Percentiles rank a stretch among this genome's conserved stretches.
phyloP scores from a whole-genome alignment of 2,797 vertebrate species.

The Peromyscus eremicus region DNA sequence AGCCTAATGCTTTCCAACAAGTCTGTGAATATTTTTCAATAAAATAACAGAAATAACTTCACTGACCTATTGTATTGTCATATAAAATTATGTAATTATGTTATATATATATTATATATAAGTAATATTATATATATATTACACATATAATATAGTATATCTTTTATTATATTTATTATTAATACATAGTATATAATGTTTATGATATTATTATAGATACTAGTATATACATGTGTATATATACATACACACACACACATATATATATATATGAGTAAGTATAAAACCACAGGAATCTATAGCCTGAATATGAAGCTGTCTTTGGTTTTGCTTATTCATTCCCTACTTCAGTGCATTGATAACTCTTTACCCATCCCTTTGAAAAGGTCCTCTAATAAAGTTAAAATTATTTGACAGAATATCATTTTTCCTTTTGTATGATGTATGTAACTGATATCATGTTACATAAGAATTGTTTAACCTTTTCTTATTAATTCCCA shows the following conservation, averaged over 20 bases:
- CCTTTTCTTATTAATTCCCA: conserved; percentile 17
- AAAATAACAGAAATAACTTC: neutral
- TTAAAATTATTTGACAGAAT: conserved; percentile 18
- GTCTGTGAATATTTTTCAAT: neutral
- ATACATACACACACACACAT: neutral
- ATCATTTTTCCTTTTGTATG: conserved; percentile 36
- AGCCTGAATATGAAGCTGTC: neutral
- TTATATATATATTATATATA: neutral
- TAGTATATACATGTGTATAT: neutral
- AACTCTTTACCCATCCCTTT: neutral
- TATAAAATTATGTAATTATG: neutral
- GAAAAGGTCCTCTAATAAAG: conserved; percentile 12
- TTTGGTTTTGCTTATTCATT: conserved; percentile 6
- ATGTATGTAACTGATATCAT: neutral
- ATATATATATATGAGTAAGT: neutral
- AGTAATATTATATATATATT: neutral
- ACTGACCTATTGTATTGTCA: neutral
- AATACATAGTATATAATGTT: neutral
- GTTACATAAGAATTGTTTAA: neutral
- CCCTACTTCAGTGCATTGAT: neutral
- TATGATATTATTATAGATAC: neutral
- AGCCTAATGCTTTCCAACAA: neutral
- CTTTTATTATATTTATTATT: neutral
- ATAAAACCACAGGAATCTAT: neutral
- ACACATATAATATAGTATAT: neutral